Conservation (phyloP, 2,113 vertebrate genomes). For the Willisornis vidua region DNA sequence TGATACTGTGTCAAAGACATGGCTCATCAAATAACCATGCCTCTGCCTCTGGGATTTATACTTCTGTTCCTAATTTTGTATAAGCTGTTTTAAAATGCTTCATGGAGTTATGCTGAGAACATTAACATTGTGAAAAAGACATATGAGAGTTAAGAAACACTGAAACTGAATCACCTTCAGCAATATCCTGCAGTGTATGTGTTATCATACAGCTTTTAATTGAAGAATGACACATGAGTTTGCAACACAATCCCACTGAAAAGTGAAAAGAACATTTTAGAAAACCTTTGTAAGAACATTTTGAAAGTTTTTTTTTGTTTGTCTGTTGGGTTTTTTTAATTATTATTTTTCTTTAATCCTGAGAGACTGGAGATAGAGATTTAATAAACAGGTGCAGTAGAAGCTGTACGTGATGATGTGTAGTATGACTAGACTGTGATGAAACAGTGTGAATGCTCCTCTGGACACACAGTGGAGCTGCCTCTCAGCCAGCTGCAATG, state of each 20-base stretch:
- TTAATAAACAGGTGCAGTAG: not conserved
- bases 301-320: not conserved
- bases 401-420: not conserved
- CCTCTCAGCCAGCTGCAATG: not conserved
- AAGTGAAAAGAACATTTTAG: not conserved
- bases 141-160: not conserved
- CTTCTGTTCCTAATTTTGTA: not conserved
- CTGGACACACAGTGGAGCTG: not conserved
- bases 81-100: not conserved
- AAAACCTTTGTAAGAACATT: not conserved
- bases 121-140: not conserved
- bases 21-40: not conserved
- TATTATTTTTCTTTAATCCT: no score
- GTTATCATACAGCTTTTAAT: not conserved
- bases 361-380: not conserved
- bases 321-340: not conserved
- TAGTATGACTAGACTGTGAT: not conserved
- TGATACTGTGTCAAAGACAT: not conserved
- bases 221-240: not conserved
- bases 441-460: not conserved
- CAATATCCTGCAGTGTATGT: not conserved
- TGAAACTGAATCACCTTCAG: not conserved
- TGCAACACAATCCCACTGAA: not conserved
- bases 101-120: not conserved
- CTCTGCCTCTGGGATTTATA: not conserved